Evolutionary conservation across 2,113 vertebrate genomes (phyloP).

Genomic region (Turdus rufiventris): DNA sequence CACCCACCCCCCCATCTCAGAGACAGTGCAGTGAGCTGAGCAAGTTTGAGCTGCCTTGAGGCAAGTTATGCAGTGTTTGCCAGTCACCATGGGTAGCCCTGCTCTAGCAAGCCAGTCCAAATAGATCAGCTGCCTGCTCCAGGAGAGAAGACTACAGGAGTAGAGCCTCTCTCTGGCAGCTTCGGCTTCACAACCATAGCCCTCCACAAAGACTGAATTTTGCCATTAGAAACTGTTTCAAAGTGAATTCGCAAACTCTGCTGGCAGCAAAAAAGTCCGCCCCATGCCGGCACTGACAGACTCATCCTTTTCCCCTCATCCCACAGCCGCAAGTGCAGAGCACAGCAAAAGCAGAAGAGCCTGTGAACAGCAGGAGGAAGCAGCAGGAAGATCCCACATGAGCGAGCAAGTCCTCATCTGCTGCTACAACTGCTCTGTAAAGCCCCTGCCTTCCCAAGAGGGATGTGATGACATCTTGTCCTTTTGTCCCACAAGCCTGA

Average conservation of each 20-base stretch:
- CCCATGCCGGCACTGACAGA: rapidly evolving
- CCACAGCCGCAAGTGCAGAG: not conserved
- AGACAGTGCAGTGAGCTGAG: not conserved
- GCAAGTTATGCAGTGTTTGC: rapidly evolving
- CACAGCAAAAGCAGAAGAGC: not conserved
- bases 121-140: rapidly evolving
- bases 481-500: not conserved
- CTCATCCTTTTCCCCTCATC: not conserved
- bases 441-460: not conserved
- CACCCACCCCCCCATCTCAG: rapidly evolving
- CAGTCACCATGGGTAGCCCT: rapidly evolving
- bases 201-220: not conserved
- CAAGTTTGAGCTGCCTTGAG: not conserved
- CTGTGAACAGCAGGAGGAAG: rapidly evolving
- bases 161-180: not conserved
- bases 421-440: not conserved
- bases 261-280: not conserved
- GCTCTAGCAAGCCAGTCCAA: not conserved
- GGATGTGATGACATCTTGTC: rapidly evolving
- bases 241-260: not conserved
- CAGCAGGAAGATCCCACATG: not conserved
- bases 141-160: not conserved
- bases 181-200: not conserved
- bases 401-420: rapidly evolving
- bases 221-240: not conserved